These are phyloP conservation scores for Esox masquinongy DNA, from an alignment of 2,797 vertebrate species.

Conservation along the genomic window DNA sequence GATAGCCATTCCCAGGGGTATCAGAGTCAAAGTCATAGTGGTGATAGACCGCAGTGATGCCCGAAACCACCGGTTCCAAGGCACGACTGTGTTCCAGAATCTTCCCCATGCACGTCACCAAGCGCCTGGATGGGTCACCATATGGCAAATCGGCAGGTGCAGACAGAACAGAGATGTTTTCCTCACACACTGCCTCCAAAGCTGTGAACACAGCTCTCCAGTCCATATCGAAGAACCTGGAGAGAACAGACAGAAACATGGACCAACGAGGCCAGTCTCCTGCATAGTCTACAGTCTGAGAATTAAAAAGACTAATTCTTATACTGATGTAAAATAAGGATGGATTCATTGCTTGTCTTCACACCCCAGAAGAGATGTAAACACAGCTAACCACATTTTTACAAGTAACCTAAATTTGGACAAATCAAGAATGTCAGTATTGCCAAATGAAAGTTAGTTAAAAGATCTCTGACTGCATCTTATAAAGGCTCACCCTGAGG, in stretches of 20 bases:
- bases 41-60: constrained; percentile 69
- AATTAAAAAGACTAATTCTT: neutral
- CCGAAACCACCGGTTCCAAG: constrained; percentile 60
- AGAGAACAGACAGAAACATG: neutral
- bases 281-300: too few relatives aligned
- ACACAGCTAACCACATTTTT: too few relatives aligned
- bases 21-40: constrained; percentile 74
- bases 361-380: too few relatives aligned
- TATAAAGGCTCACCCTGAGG: too few relatives aligned
- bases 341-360: too few relatives aligned
- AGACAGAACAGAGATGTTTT: constrained; percentile 55
- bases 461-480: too few relatives aligned
- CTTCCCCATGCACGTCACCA: constrained; percentile 55
- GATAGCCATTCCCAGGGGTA: constrained; percentile 78
- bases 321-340: too few relatives aligned
- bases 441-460: too few relatives aligned
- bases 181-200: constrained; percentile 65
- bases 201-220: constrained; percentile 59
- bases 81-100: constrained; percentile 70
- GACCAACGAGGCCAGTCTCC: neutral
- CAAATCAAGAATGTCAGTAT: too few relatives aligned
- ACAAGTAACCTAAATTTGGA: too few relatives aligned
- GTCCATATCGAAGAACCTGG: constrained; percentile 66
- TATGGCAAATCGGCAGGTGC: constrained; percentile 37
- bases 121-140: constrained; percentile 48